Evolutionary conservation across 2,113 vertebrate genomes (phyloP).

Genomic region (Sorex araneus): DNA sequence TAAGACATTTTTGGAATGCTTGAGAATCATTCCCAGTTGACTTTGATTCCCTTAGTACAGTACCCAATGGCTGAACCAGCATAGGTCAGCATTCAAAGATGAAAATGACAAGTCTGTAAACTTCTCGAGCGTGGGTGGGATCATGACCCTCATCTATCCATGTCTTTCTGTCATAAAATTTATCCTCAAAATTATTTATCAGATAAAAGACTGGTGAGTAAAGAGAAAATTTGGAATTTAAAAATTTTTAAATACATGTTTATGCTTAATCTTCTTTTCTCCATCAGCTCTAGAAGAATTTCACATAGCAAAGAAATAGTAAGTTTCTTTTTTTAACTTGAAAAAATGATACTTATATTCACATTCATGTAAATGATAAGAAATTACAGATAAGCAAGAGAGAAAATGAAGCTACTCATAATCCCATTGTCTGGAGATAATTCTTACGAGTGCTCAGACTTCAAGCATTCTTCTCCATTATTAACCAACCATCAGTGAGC

Average conservation of each 20-base stretch:
- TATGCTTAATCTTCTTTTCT: conserved; percentile 64
- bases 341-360: conserved; percentile 69
- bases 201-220: background rate
- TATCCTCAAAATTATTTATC: background rate
- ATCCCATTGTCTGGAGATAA: conserved; percentile 53
- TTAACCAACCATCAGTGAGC: background rate
- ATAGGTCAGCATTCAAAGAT: background rate
- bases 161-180: background rate
- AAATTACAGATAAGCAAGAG: conserved; percentile 76
- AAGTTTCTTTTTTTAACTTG: conserved; percentile 66
- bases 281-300: conserved; percentile 57
- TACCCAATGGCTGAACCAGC: background rate
- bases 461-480: background rate
- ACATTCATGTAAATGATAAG: conserved; percentile 44
- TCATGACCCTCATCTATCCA: background rate
- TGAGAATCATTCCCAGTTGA: background rate
- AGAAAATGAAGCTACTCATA: conserved; percentile 52
- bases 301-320: conserved; percentile 53
- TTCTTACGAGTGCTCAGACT: background rate
- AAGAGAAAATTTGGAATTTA: conserved; percentile 21
- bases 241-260: conserved; percentile 46
- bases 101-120: background rate
- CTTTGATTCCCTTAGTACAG: background rate
- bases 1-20: background rate
- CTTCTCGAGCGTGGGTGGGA: accelerated